Evolutionary conservation across 2,113 vertebrate genomes (phyloP).

Genomic region (Dascyllus trimaculatus): DNA sequence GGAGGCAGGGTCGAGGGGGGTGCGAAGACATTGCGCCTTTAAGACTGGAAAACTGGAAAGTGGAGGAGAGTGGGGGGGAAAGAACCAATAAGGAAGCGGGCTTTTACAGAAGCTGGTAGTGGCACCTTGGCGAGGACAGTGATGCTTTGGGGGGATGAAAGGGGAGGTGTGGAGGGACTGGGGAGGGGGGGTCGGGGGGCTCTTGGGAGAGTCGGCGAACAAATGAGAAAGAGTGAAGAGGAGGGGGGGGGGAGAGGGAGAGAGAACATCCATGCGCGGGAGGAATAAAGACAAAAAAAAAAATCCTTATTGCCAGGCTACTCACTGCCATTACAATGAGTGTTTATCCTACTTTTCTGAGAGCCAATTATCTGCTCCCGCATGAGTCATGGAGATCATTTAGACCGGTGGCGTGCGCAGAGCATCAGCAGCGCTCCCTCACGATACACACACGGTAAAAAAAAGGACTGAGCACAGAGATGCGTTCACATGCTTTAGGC

Average conservation of each 20-base stretch:
- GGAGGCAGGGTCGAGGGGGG: not conserved
- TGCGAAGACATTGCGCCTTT: conserved; percentile 60
- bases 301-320: not conserved
- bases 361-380: conserved; percentile 75
- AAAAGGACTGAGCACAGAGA: conserved; percentile 31
- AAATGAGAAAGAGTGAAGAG: not conserved
- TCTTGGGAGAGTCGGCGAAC: not conserved
- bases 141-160: conserved; percentile 28
- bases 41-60: conserved; percentile 54
- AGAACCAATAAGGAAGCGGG: conserved; percentile 57
- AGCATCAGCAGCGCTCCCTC: conserved; percentile 24
- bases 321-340: conserved; percentile 57
- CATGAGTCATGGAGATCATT: conserved; percentile 78
- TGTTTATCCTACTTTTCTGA: conserved; percentile 80
- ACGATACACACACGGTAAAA: not conserved
- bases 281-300: conserved; percentile 23
- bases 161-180: not conserved
- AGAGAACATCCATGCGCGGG: conserved; percentile 37
- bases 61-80: conserved; percentile 47
- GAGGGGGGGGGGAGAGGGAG: not conserved
- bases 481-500: conserved; percentile 32
- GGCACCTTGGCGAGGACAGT: conserved; percentile 53
- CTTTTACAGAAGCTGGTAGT: conserved; percentile 57
- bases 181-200: not conserved
- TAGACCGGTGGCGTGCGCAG: conserved; percentile 70